Conservation (phyloP, 2,888 invertebrate species). For the Cephonodes hylas region DNA sequence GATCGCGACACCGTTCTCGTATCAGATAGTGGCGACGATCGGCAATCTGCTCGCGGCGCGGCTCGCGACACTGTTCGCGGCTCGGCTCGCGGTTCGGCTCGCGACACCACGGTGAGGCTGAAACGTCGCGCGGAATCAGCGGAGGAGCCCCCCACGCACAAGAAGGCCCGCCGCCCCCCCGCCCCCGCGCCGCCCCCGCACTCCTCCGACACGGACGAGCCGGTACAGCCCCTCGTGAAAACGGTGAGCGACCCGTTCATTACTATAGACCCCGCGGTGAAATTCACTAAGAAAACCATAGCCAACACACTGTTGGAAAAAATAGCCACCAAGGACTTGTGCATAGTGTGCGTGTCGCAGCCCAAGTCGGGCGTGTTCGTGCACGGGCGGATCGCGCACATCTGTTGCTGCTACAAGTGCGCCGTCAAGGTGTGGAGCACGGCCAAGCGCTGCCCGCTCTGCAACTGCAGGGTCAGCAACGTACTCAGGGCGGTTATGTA, state of each 20-base stretch:
- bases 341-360: constrained; percentile 82
- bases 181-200: constrained; percentile 43
- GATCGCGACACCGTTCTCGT: too few species aligned
- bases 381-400: constrained; percentile 84
- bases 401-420: constrained; percentile 87
- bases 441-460: constrained; percentile 84
- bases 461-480: constrained; percentile 85
- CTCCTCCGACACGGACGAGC: constrained; percentile 40
- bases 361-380: constrained; percentile 86
- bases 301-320: constrained; percentile 47
- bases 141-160: constrained; percentile 26
- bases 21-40: too few species aligned
- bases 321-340: constrained; percentile 61
- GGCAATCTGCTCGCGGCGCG: too few species aligned
- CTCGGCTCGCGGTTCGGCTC: too few species aligned
- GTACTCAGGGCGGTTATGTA: constrained; percentile 82
- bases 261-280: constrained; percentile 43
- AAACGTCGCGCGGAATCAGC: constrained; percentile 22
- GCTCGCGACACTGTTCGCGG: too few species aligned
- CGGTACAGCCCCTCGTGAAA: constrained; percentile 55
- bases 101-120: neutral
- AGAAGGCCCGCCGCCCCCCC: neutral
- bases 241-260: constrained; percentile 69
- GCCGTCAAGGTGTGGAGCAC: constrained; percentile 84
- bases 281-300: constrained; percentile 45